phyloP scores from a whole-genome alignment of 92 coral and sea anemone species.

The Palythoa grandis region DNA sequence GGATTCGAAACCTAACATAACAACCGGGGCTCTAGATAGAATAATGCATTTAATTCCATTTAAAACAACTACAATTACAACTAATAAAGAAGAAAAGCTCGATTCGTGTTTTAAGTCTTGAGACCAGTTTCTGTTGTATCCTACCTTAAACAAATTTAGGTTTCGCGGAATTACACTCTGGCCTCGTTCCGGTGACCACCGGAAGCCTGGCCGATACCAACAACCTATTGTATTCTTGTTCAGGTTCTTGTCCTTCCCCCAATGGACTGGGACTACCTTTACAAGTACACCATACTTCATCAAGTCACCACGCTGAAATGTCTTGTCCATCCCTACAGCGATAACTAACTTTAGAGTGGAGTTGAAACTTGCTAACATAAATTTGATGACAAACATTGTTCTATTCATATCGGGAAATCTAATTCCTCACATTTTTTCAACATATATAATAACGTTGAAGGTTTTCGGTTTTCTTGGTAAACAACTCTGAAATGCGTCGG shows the following conservation, averaged over 20 bases:
- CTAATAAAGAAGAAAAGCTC: no score
- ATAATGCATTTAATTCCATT: no score
- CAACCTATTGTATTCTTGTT: constrained; percentile 80
- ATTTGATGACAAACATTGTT: no score
- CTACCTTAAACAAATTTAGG: constrained; percentile 74
- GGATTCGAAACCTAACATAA: no score
- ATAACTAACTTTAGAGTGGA: neutral
- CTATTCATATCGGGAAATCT: no score
- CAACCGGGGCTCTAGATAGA: no score
- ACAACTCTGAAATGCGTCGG: no score
- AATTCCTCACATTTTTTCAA: no score
- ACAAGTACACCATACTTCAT: constrained; percentile 78
- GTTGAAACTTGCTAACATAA: neutral
- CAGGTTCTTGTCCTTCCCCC: constrained; percentile 72
- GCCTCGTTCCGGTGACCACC: constrained; percentile 78
- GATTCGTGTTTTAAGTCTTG: neutral
- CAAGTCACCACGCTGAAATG: constrained; percentile 93
- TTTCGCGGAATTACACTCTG: constrained; percentile 83
- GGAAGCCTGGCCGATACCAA: constrained; percentile 90
- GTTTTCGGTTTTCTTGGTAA: no score
- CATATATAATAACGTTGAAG: no score
- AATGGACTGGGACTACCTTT: constrained; percentile 91
- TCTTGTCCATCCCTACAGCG: constrained; percentile 86
- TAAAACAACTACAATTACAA: no score
- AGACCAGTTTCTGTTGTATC: neutral